Evolutionary conservation across 2,113 vertebrate genomes (phyloP), one percentile per base, ranked within the genome.

Genomic region (Pseudolaguvia tuberculata): DNA sequence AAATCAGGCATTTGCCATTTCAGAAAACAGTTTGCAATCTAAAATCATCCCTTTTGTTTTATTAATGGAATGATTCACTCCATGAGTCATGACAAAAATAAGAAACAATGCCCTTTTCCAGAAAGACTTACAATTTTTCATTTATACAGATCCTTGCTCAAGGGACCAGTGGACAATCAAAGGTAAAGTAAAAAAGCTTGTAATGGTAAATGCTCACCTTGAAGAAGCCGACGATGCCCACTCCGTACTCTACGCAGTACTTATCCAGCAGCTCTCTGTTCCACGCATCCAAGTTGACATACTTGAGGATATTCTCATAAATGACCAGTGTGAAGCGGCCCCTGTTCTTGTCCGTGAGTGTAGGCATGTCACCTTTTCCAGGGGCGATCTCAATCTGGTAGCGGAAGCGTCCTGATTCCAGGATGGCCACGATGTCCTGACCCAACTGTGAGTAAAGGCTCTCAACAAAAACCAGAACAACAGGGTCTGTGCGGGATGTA

Each of bases 311-410:
- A 84, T 95, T 95, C 88, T 95, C 94, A 0, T 94, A 95, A 81
- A 95, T 91, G 82, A 95, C 92, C 78, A 94, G 91, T 0, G 92
- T 90, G 14, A 95, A 95, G 65, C 94, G 92, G 5, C 93, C 94
- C 0, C 93, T 87, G 84, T 94, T 94, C 82, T 93, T 93, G 84
- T 94, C 93, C 0, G 93, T 95, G 70, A 95, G 87, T 0, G 94
- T 95, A 77, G 94, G 94, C 94, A 95, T 94, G 80, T 95, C 94
- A 9, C 94, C 94, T 78, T 95, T 95, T 20, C 93, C 93, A 0
- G 94, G 93, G 0, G 94, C 93, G 0, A 95, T 95, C 84, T 95
- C 94, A 0, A 92, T 94, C 80, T 92, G 92, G 83, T 95, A 95
- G 74, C 92, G 93, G 85, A 95, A 95, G 72, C 92, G 91, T 50